Evolutionary conservation across 1,140 invertebrate genomes (phyloP).

Genomic region (Eulimnadia texana): DNA sequence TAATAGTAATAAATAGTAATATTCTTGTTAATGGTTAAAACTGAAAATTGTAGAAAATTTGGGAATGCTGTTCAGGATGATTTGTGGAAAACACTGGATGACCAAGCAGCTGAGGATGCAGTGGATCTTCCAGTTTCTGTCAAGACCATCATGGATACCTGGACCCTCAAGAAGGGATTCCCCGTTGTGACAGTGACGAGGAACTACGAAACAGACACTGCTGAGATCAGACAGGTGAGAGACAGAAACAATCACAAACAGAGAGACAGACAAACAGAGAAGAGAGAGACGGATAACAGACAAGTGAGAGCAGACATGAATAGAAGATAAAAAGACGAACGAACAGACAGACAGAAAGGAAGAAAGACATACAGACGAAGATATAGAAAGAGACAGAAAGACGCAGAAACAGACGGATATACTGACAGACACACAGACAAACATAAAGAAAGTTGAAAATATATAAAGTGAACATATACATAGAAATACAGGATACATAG

Average conservation of each 20-base stretch:
- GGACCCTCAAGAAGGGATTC: conserved; percentile 67
- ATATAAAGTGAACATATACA: too few relatives aligned
- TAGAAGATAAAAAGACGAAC: too few relatives aligned
- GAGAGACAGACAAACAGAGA: background rate
- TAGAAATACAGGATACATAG: too few relatives aligned
- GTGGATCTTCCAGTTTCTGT: conserved; percentile 41
- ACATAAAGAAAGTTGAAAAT: too few relatives aligned
- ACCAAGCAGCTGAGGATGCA: conserved; percentile 45
- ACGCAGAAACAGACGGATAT: too few relatives aligned
- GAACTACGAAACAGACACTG: conserved; percentile 41
- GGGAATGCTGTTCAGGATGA: conserved; percentile 69
- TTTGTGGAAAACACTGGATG: conserved; percentile 64
- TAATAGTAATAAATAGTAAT: background rate
- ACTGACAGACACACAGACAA: too few relatives aligned
- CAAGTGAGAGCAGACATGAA: too few relatives aligned
- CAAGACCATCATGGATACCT: conserved; percentile 59
- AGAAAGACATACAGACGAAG: too few relatives aligned
- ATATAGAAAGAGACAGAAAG: too few relatives aligned
- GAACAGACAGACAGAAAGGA: too few relatives aligned
- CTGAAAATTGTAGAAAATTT: conserved; percentile 39
- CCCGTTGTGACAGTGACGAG: conserved; percentile 51
- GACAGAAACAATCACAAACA: background rate
- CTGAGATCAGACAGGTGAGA: conserved; percentile 46
- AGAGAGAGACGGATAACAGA: background rate
- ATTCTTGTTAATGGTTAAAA: conserved; percentile 18